Percentiles rank a stretch among this genome's conserved stretches.
Evolutionary conservation across 1,140 invertebrate genomes (phyloP).

Genomic region (Solenopsis fugax): DNA sequence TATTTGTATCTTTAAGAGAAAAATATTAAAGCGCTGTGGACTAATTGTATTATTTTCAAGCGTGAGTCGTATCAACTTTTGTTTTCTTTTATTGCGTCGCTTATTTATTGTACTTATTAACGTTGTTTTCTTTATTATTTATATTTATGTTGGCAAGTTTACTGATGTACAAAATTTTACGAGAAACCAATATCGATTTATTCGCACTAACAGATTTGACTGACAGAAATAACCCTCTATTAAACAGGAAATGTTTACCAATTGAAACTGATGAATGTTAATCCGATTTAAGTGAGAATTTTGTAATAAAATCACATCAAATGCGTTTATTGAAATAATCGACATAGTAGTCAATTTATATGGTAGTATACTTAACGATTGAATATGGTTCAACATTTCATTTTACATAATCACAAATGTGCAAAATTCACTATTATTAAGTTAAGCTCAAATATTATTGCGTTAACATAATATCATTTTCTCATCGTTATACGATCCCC

Average conservation of each 20-base stretch:
- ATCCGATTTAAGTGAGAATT: background rate
- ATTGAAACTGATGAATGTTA: background rate
- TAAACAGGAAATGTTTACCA: background rate
- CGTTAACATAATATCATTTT: background rate
- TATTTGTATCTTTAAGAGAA: background rate
- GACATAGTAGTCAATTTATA: background rate
- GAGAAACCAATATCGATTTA: background rate
- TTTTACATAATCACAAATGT: background rate
- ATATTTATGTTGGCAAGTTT: background rate
- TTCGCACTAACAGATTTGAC: background rate
- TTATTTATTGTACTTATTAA: slow-evolving; percentile 4
- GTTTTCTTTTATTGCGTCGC: background rate
- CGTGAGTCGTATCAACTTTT: background rate
- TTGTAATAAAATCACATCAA: slow-evolving; percentile 10
- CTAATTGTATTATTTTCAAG: background rate
- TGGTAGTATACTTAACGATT: background rate
- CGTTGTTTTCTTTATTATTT: slow-evolving; percentile 1
- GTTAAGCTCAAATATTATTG: background rate
- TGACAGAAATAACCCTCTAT: background rate
- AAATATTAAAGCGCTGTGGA: background rate
- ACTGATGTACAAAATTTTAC: background rate
- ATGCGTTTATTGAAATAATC: slow-evolving; percentile 14
- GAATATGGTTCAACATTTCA: background rate
- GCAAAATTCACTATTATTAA: background rate
- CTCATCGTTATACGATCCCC: background rate